Evolutionary conservation across 2,888 invertebrate genomes (phyloP).

Genomic region (Tridacna crocea): DNA sequence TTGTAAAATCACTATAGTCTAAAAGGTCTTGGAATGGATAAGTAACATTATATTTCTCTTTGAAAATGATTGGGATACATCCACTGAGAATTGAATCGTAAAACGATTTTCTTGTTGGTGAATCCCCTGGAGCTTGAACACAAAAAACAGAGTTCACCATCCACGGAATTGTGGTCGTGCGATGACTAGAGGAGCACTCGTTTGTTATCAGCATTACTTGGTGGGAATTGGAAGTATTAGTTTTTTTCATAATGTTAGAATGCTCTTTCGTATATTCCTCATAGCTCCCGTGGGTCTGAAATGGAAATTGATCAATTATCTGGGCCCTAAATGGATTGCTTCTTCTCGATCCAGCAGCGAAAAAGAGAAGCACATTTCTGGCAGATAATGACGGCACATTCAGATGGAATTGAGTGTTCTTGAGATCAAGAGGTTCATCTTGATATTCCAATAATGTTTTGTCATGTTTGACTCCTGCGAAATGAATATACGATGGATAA

Average conservation of each 20-base stretch:
- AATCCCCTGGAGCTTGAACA: conserved; percentile 78
- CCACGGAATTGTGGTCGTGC: conserved; percentile 70
- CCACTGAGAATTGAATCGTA: conserved; percentile 77
- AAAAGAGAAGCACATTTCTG: conserved; percentile 69
- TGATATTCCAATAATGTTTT: conserved; percentile 36
- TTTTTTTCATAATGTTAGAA: neutral
- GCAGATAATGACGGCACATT: conserved; percentile 43
- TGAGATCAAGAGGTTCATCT: conserved; percentile 17
- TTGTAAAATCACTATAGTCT: conserved; percentile 61
- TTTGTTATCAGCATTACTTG: conserved; percentile 60
- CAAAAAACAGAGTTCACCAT: conserved; percentile 76
- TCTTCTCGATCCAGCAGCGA: conserved; percentile 68
- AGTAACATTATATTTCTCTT: conserved; percentile 40
- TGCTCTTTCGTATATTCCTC: conserved; percentile 39
- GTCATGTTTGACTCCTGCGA: conserved; percentile 40
- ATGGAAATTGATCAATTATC: conserved; percentile 71
- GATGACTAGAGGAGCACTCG: conserved; percentile 54
- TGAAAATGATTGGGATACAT: conserved; percentile 77
- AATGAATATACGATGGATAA: conserved; percentile 77
- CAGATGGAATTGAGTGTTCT: conserved; percentile 35
- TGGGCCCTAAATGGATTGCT: conserved; percentile 68
- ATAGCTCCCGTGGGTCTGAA: conserved; percentile 49
- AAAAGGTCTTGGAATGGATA: conserved; percentile 68
- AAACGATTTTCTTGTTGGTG: conserved; percentile 78
- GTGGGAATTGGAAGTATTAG: conserved; percentile 5